Base-by-base conservation (phyloP, 1,140 invertebrate genomes). In the Zeugodacus cucurbitae region DNA sequence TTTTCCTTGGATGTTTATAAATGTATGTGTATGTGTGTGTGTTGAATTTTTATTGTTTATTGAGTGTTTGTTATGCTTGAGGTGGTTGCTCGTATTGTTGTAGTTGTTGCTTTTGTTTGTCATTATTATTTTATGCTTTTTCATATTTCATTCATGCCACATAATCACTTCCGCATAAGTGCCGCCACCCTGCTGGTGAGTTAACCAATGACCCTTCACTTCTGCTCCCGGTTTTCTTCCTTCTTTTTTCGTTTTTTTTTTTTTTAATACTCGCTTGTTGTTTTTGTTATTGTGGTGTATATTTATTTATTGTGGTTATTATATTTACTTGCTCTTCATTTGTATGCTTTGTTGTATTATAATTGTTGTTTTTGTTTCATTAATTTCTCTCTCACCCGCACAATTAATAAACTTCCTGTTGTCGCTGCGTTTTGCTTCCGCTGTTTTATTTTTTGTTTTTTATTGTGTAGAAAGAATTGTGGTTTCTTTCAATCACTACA, bases 81-180 rank as follows among this genome's bases (percentile, higher is more conserved):
- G 32, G 17, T 70, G 26, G 32, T 70, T 17, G 64, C 11, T 34
- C 5, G 41, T 74, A 17, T 74, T 74, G 37, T 82, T 82, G 41
- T 48, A 7, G 7, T 14, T 78, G 34, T 44, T 78, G 41, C 8
- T 44, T 78, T 78, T 78, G 34, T 74, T 74, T n/a, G 6, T 57
- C 82, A 86, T 86, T 32, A 86, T 86, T 58, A 86, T 86, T 86
- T 86, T 59, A 86, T 86, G 85, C 85, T 59, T 86, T 86, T 86
- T 58, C 85, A 86, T 86, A 86, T 86, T 57, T 86, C 85, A 86
- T 86, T 34, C 44, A 86, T 58, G 17, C 22, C 54, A 37, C 29
- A 58, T 34, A 48, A 57, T 48, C 34, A 82, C n/a, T 26, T 14
- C 44, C 7, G 11, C 74, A 29, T 74, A 22, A 44, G 41, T 14